A percentile compares a stretch with the other conserved stretches of the same genome.
These are phyloP conservation scores for Nebria brevicollis DNA, from an alignment of 2,888 invertebrate species.

Conservation along the genomic window DNA sequence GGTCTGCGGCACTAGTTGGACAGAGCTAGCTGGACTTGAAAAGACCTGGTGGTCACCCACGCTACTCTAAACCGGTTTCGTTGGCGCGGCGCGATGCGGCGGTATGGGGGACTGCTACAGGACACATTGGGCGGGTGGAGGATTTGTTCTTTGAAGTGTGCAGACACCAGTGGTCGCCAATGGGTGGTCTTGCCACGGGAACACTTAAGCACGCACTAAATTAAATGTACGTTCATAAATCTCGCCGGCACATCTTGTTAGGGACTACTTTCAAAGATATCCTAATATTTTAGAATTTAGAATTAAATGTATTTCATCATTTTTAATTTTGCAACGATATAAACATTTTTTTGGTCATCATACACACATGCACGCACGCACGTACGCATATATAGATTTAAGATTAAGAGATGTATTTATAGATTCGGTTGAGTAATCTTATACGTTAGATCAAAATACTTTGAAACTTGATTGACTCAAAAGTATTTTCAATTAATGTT, in stretches of 20 bases:
- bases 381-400: neutral
- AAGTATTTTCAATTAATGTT: constrained; percentile 1
- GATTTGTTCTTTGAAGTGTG: neutral
- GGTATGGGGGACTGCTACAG: neutral
- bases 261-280: too few relatives aligned
- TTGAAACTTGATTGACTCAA: constrained; percentile 5
- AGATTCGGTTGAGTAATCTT: too few relatives aligned
- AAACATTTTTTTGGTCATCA: constrained; percentile 9
- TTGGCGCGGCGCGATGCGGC: neutral
- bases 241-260: neutral
- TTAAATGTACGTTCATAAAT: neutral
- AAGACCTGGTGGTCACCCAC: neutral
- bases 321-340: neutral
- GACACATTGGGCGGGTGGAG: neutral
- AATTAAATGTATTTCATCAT: too few relatives aligned
- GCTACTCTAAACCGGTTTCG: neutral
- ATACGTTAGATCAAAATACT: neutral
- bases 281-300: too few relatives aligned
- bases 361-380: neutral
- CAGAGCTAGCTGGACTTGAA: neutral
- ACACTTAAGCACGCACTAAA: neutral
- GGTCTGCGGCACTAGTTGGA: neutral
- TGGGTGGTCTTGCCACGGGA: neutral
- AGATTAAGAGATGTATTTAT: too few relatives aligned
- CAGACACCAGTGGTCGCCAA: neutral